These are phyloP conservation scores for Recurvirostra avosetta DNA, from an alignment of 2,113 vertebrate species.

Conservation along the genomic window DNA sequence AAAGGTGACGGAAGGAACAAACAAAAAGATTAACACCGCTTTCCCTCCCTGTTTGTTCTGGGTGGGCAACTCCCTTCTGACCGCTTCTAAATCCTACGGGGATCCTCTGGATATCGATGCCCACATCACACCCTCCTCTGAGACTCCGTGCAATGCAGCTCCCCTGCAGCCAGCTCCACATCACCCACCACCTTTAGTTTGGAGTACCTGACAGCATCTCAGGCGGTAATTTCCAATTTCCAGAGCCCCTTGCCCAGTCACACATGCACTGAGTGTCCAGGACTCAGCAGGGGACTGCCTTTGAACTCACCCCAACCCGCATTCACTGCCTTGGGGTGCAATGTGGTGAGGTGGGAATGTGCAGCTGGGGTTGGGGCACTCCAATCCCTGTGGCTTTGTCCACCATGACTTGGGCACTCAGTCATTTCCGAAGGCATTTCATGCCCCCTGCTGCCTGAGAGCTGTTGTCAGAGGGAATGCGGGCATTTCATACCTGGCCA, in stretches of 20 bases:
- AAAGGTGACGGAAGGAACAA: neutral
- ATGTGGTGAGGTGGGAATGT: neutral
- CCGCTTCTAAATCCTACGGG: neutral
- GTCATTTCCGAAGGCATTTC: neutral
- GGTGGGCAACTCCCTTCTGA: neutral
- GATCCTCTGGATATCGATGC: neutral
- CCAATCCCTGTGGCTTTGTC: accelerated
- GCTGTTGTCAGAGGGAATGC: neutral
- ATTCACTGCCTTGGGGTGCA: neutral
- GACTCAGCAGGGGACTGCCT: neutral
- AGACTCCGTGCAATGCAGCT: neutral
- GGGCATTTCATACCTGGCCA: neutral
- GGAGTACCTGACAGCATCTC: neutral
- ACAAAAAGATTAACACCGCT: neutral
- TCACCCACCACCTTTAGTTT: neutral
- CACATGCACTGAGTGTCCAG: neutral
- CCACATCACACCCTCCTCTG: neutral
- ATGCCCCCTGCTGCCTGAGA: neutral
- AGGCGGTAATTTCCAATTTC: neutral
- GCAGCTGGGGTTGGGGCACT: neutral
- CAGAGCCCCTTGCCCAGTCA: neutral
- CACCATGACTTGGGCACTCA: accelerated
- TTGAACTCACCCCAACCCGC: neutral
- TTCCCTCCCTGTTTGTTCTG: neutral
- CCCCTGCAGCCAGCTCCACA: accelerated